Evolutionary conservation across 30 jellyfish, hydroid and myxozoan genomes (phyloP), one percentile per base, ranked within the genome.

Genomic region (Chrysaora quinquecirrha): DNA sequence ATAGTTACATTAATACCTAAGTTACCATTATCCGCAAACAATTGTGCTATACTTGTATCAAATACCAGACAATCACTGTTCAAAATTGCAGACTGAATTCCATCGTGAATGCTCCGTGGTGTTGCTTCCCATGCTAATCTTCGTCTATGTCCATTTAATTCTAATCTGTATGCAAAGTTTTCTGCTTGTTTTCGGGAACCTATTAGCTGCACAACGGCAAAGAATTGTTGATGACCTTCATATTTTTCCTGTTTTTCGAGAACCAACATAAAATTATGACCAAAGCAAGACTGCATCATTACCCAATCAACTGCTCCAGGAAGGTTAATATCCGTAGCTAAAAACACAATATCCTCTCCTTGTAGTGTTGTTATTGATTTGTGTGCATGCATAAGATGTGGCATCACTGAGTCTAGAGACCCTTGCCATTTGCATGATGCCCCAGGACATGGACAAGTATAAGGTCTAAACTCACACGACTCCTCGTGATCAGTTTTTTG

Each of bases 231-330:
- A 71, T 93, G 98, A 16, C 98, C 98, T 47, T 93, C 98, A 63
- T 88, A 93, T 60, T 87, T 87, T 64, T 93, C 98, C 67, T 93
- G 98, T 63, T 93, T 93, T 63, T 93, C 98, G 9, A 93, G 87
- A 18, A 93, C 98, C 25, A 93, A 64, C 98, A 93, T 93, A 78
- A 93, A 93, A 66, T 93, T 97, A 56, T 93, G 97, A 23, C 98
- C 98, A 82, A 93, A 93, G 82, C 98, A 93, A 2, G 98, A 93
- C 85, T 93, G 98, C 98, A 93, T 93, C 98, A 93, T 93, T 1
- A 93, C 98, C 98, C 98, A 93, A 79, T 93, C 98, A 58, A 93
- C 98, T 50, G 98, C 98, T 33, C 98, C 98, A 14, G 98, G 98
- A 63, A 93, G 82, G 49, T 87, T 93, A 4, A 93, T 93, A 75